Evolutionary conservation across 1,140 invertebrate species (phyloP), one percentile per base, ranked within the genome.

Genomic region (Pseudomyrmex cubaensis): DNA sequence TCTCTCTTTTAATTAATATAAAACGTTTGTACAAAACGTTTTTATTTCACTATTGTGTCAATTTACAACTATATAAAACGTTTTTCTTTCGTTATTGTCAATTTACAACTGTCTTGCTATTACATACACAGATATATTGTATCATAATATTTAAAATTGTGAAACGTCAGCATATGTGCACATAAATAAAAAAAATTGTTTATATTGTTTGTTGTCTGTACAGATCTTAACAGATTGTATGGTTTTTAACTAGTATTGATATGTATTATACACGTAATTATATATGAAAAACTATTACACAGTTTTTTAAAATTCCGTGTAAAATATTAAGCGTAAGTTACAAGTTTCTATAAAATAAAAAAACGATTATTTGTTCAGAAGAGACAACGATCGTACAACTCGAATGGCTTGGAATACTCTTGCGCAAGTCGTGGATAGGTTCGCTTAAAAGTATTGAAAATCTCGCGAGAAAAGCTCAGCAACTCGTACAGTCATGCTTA

Each of bases 381-480:
- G 56, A 46, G 1, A 35, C 0, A 35, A 35, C 7, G 5, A 15
- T 10, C 15, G 3, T 22, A n/a, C 69, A 48, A 57, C 7, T 59
- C 57, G 2, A 13, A n/a, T 17, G 8, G n/a, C 52, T 25, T 35
- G 35, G 61, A 76, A 48, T 25, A 17, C 10, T 57, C 25, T 69
- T 13, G 13, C 57, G 35, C 20, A 44, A 12, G n/a, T 44, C 12
- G 61, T n/a, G 59, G 12, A 76, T 64, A 76, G 20, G 2, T 70
- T 70, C 69, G 52, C 44, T 44, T 48, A 70, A 57, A 78, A 78
- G 15, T 70, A 78, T 78, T 57, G 52, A 78, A 74, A 62, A 62
- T 74, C 13, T 82, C 46, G 22, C 9, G 69, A 82, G 54, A 73
- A 73, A 82, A 82, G 22, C 48, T 25, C 20, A 13, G 48, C 46